These are phyloP conservation scores for Podiceps cristatus DNA, from an alignment of 2,113 vertebrate species.

Conservation along the genomic window DNA sequence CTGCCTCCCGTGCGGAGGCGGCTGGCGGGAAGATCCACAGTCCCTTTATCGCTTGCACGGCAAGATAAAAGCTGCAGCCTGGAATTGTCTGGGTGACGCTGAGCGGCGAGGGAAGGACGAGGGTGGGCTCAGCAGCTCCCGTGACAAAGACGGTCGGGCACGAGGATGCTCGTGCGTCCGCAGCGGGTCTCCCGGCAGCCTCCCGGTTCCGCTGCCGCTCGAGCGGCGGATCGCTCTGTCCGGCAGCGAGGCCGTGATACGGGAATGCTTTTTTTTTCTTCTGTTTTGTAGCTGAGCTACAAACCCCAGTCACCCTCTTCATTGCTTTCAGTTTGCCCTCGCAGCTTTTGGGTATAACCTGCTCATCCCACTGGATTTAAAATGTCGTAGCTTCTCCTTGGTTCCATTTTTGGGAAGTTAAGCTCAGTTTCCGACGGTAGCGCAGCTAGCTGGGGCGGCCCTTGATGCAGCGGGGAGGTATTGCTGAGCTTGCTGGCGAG, in stretches of 20 bases:
- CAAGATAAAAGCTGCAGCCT: not conserved
- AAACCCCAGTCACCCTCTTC: fast-evolving
- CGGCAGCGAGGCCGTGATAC: not conserved
- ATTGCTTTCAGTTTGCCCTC: not conserved
- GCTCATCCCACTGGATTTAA: not conserved
- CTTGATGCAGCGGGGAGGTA: fast-evolving
- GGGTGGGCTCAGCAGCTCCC: not conserved
- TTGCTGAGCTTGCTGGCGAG: not conserved
- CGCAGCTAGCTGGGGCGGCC: not conserved
- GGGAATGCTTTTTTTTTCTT: not conserved
- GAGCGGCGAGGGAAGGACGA: not conserved
- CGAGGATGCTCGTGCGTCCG: fast-evolving
- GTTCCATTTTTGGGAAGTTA: not conserved
- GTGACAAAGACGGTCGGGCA: fast-evolving
- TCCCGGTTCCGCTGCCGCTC: not conserved
- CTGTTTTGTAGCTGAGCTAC: not conserved
- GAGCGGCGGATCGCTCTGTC: not conserved
- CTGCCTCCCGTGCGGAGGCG: not conserved
- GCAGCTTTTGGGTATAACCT: fast-evolving
- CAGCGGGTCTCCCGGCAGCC: fast-evolving
- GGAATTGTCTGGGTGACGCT: not conserved
- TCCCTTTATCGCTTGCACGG: fast-evolving
- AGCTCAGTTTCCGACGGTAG: not conserved
- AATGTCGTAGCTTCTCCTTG: fast-evolving
- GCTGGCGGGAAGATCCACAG: not conserved